phyloP scores from a whole-genome alignment of 2,797 vertebrate genomes.

The Linurgus olivaceus region DNA sequence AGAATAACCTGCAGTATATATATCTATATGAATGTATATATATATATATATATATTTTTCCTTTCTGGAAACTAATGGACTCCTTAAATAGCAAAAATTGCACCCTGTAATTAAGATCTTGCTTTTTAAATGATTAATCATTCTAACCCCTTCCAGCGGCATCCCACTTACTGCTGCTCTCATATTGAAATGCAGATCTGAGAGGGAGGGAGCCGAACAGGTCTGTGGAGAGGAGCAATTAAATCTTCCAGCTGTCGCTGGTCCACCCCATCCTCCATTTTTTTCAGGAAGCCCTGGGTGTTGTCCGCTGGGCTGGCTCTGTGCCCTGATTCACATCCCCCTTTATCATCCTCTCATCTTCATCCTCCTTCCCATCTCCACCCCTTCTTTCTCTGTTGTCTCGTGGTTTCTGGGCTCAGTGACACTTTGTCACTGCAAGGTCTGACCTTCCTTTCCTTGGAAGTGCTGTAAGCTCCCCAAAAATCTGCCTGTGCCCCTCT shows the following conservation, averaged over 20 bases:
- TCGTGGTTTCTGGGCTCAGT: background rate
- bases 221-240: conserved; percentile 77
- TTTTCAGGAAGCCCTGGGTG: conserved; percentile 44
- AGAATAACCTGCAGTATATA: conserved; percentile 77
- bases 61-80: conserved; percentile 82
- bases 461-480: background rate
- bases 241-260: conserved; percentile 80
- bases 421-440: background rate
- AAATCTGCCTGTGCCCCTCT: background rate
- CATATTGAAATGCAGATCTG: conserved; percentile 83
- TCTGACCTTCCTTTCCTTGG: background rate
- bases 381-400: background rate
- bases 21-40: background rate
- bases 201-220: conserved; percentile 69
- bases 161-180: conserved; percentile 77
- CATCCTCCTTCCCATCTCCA: background rate
- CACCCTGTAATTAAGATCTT: conserved; percentile 85
- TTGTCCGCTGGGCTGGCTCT: background rate
- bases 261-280: conserved; percentile 49
- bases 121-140: conserved; percentile 86
- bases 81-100: conserved; percentile 85
- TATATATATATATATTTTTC: conserved; percentile 25
- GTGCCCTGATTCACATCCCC: background rate
- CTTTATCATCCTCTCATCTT: background rate
- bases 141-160: conserved; percentile 81